These are phyloP conservation scores for Delphinus delphis DNA, from an alignment of 2,113 vertebrate genomes.

Conservation along the genomic window DNA sequence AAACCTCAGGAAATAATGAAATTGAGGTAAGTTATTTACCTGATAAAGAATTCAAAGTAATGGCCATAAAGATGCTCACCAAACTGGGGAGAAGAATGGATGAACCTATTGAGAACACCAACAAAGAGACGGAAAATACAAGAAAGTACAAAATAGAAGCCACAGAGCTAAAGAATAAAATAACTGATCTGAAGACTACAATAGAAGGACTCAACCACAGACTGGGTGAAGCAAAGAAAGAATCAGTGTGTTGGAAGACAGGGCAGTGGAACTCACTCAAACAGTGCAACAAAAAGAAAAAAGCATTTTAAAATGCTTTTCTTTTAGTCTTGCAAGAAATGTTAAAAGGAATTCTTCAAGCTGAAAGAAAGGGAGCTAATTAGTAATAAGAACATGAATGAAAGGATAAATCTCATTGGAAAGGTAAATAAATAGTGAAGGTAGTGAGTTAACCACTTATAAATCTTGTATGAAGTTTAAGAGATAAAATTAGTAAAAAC, in stretches of 20 bases:
- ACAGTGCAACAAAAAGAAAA: not conserved
- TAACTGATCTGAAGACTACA: not conserved
- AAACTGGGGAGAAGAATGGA: not conserved
- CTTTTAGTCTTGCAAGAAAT: no score
- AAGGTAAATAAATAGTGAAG: no score
- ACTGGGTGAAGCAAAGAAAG: not conserved
- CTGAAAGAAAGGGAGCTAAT: no score
- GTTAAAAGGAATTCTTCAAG: no score
- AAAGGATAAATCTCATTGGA: no score
- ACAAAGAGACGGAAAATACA: not conserved
- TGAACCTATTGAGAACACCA: not conserved
- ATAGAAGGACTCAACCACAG: not conserved
- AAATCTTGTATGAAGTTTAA: no score
- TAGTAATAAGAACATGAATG: no score
- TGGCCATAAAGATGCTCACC: not conserved
- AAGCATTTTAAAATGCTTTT: not conserved
- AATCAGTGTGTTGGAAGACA: not conserved
- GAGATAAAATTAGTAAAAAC: no score
- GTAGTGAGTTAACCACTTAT: no score
- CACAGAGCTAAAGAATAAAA: not conserved
- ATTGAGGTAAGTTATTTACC: not conserved
- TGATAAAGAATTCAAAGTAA: not conserved
- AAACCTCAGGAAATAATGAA: not conserved
- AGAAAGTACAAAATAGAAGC: not conserved
- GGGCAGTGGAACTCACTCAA: not conserved